Evolutionary conservation across 2,113 vertebrate species (phyloP).

Genomic region (Meleagris gallopavo): DNA sequence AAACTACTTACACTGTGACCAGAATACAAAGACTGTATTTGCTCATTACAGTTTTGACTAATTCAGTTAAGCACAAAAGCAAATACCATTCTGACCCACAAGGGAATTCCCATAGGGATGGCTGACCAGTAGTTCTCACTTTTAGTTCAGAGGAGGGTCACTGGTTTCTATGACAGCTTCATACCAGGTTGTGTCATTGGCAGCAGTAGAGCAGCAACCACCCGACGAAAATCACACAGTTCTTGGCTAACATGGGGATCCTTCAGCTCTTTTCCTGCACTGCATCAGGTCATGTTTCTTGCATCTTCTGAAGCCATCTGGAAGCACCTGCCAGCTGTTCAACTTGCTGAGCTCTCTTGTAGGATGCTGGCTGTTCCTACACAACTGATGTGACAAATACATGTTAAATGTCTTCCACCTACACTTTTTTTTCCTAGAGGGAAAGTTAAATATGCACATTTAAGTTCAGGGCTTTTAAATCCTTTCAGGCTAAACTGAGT

Average conservation of each 20-base stretch:
- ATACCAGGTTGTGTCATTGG: neutral
- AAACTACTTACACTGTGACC: slow-evolving; percentile 28
- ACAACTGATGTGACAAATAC: neutral
- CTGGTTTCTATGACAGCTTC: neutral
- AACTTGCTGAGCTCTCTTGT: neutral
- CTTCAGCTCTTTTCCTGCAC: neutral
- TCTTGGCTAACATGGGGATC: neutral
- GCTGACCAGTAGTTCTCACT: neutral
- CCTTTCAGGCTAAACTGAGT: neutral
- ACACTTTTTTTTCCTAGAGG: neutral
- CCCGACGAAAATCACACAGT: neutral
- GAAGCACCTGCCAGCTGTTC: slow-evolving; percentile 8
- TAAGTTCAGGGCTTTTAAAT: neutral
- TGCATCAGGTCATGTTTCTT: neutral
- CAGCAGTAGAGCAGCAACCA: neutral
- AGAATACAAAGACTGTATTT: slow-evolving; percentile 36
- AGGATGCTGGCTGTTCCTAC: neutral
- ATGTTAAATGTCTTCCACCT: neutral
- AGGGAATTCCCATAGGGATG: neutral
- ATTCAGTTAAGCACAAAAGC: neutral
- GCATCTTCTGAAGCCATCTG: slow-evolving; percentile 6
- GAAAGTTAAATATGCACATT: neutral
- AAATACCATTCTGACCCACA: neutral
- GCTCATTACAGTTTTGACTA: neutral
- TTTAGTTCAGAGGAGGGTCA: neutral